Conservation (phyloP, 2,113 vertebrate genomes). For the Abramis brama region DNA sequence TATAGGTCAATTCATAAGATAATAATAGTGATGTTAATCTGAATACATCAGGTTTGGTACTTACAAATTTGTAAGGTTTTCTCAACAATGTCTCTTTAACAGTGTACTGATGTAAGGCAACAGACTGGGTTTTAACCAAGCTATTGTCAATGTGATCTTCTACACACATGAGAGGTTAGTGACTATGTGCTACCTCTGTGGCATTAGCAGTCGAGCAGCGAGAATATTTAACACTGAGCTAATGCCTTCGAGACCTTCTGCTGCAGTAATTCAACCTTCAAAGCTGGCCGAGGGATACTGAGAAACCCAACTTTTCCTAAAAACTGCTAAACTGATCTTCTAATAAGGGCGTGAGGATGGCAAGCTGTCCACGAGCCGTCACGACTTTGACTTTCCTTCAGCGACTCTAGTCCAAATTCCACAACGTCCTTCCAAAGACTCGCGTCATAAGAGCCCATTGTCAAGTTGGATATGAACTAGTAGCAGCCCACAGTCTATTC, state of each 20-base stretch:
- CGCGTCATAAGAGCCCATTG: constrained; percentile 24
- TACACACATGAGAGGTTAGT: background rate
- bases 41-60: background rate
- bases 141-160: background rate
- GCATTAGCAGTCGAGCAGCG: background rate
- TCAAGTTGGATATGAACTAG: background rate
- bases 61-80: background rate
- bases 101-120: background rate
- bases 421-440: constrained; percentile 66
- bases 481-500: background rate
- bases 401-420: constrained; percentile 73
- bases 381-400: constrained; percentile 68
- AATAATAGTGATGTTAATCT: background rate
- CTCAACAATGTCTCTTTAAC: background rate
- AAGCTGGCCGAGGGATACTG: background rate
- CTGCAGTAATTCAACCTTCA: background rate
- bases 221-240: constrained; percentile 24
- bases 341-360: background rate
- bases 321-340: background rate
- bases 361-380: constrained; percentile 63
- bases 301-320: background rate
- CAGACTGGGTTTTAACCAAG: background rate
- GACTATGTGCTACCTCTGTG: constrained; percentile 12
- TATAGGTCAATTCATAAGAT: background rate
- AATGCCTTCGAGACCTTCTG: constrained; percentile 17